Evolutionary conservation across 2,113 vertebrate species (phyloP), one percentile per base, ranked within the genome.

Genomic region (Podarcis muralis): DNA sequence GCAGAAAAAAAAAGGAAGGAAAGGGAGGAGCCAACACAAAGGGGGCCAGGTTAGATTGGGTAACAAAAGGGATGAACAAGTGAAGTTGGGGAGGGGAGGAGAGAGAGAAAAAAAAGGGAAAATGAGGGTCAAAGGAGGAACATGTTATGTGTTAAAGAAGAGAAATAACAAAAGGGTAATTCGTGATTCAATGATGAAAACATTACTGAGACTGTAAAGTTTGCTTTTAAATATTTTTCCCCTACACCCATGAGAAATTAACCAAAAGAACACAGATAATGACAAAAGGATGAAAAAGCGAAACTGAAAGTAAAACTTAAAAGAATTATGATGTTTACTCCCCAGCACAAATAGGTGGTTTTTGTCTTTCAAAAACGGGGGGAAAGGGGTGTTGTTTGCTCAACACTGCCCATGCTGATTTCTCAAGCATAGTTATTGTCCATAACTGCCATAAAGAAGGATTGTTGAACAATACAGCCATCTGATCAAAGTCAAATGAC

Each of bases 131-230:
- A 98, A 96, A 97, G 97, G 95, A 97, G 97, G 96, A 97, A 97
- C 93, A 98, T 97, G 97, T 97, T 97, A 97, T 96, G 97, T 98
- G 98, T 98, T 98, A 98, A 97, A 97, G 95, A 96, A 96, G 96
- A 98, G 97, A 97, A 96, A 97, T 97, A 97, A 97, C 95, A 97
- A 96, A 97, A 97, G 96, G 97, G 96, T 97, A 96, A 97, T 95
- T 96, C 96, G 97, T 98, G 96, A 96, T 94, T 96, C 84, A 95
- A 96, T 98, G 95, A 94, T 35, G 94, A 96, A 96, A 97, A 96
- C 94, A 95, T 95, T 96, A 96, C 88, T 90, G 94, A 97, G 94
- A 94, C 91, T 96, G 91, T 95, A 94, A 94, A 91, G 90, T 91
- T 95, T 95, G 90, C 90, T 94, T 91, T 88, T 62, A 90, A 92